phyloP scores from a whole-genome alignment of 2,888 invertebrate genomes.

The Cartodere bifasciata region DNA sequence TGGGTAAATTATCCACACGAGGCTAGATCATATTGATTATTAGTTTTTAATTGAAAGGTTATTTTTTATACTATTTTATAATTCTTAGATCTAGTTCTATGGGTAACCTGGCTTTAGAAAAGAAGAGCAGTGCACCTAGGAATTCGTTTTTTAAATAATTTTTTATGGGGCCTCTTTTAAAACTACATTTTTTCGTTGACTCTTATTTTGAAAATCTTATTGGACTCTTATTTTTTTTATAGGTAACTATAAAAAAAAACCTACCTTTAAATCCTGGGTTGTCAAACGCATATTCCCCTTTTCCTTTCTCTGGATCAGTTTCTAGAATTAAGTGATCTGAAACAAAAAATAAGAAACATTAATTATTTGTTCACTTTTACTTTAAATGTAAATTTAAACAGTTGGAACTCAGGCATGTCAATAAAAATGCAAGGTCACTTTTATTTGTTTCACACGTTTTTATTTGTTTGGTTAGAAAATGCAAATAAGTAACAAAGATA shows the following conservation, averaged over 20 bases:
- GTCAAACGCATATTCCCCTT: constrained; percentile 66
- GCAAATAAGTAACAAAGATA: no score
- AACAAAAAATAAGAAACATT: constrained; percentile 21
- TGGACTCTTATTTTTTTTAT: no score
- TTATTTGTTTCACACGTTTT: no score
- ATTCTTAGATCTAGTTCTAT: no score
- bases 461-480: no score
- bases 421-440: no score
- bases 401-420: no score
- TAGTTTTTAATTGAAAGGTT: neutral
- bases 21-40: neutral
- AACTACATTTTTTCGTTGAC: no score
- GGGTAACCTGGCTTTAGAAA: no score
- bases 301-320: constrained; percentile 64
- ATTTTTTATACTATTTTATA: neutral
- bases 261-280: constrained; percentile 61
- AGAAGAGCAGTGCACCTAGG: neutral
- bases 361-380: constrained; percentile 1
- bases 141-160: neutral
- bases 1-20: neutral
- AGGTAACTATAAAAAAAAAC: no score
- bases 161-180: neutral
- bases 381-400: no score
- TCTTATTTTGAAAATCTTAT: no score
- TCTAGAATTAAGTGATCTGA: constrained; percentile 61